Base-by-base conservation (phyloP, 1,140 invertebrate genomes). In the Drosophila miranda region DNA sequence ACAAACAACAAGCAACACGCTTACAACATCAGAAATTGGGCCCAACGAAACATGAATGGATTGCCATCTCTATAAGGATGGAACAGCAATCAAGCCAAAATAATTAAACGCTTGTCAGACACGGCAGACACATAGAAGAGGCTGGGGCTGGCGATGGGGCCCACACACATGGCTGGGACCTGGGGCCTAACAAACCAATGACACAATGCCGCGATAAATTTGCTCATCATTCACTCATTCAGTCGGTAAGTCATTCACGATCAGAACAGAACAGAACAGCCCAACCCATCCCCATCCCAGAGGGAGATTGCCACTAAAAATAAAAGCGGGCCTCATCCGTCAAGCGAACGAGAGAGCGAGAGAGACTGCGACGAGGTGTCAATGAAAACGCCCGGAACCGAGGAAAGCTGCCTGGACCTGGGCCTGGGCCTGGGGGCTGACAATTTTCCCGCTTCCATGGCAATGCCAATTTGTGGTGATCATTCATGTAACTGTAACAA, bases 101-200 rank as follows among this genome's bases (percentile, higher is more conserved):
- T 89, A 89, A 89, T 89, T 89, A 89, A 89, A 89, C 74, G 87
- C 80, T 89, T 87, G 87, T 87, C 82, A 81, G 79, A 80, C 66
- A 71, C 75, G 63, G 68, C 59, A 57, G 55, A 80, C 56, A 70
- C 69, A 77, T 8, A 52, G 44, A 23, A 34, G 11, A 53, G 30
- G 48, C 6, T 51, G n/a, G 6, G 45, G 14, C 23, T 9, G n/a
- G 26, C 46, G 59, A 1, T 44, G 46, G 6, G 56, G 75, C 71
- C 81, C 78, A 87, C 81, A 88, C 84, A 86, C 82, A 84, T 42
- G 46, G 46, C 51, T 19, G 57, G 49, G 23, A 53, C 42, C 0
- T 28, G 34, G 11, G 34, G 0, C 38, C 13, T 41, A 64, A 64
- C 43, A 46, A 45, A 53, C 54, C 57, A 56, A 58, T 87, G 82